Percentiles rank a stretch among this genome's conserved stretches.
Conservation (phyloP, 2,888 invertebrate genomes). For the Lordiphosa fenestrarum region DNA sequence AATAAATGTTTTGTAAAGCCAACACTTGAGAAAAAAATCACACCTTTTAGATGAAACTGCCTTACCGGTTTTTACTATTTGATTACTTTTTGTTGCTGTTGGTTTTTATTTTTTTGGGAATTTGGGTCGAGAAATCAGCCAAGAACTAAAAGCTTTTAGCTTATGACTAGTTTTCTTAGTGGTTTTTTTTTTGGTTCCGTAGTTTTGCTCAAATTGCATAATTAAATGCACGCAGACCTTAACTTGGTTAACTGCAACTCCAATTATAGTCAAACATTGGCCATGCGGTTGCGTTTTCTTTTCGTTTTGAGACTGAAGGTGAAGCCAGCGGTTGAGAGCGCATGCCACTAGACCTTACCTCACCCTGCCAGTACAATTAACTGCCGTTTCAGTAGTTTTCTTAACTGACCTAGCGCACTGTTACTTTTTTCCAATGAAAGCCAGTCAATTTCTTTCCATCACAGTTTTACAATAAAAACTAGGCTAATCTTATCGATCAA, state of each 20-base stretch:
- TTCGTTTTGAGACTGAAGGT: constrained; percentile 56
- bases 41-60: constrained; percentile 43
- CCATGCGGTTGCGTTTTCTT: constrained; percentile 51
- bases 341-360: constrained; percentile 27
- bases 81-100: constrained; percentile 21
- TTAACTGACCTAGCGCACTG: too few species aligned
- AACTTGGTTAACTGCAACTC: constrained; percentile 44
- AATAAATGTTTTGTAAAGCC: constrained; percentile 38
- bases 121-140: constrained; percentile 47
- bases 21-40: constrained; percentile 25
- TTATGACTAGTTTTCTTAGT: constrained; percentile 17
- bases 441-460: too few species aligned
- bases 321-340: constrained; percentile 41
- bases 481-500: too few species aligned
- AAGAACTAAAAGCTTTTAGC: constrained; percentile 35
- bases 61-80: constrained; percentile 44
- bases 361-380: constrained; percentile 2
- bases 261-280: constrained; percentile 61
- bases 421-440: too few species aligned
- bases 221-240: constrained; percentile 74
- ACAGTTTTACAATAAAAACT: too few species aligned
- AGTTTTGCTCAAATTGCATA: constrained; percentile 71
- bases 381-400: constrained; percentile 4
- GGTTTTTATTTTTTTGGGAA: constrained; percentile 31
- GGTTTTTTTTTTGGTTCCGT: constrained; percentile 23